A percentile compares a stretch with the other conserved stretches of the same genome.
Evolutionary conservation across 2,888 invertebrate species (phyloP).

Genomic region (Rhyacophila evoluta): DNA sequence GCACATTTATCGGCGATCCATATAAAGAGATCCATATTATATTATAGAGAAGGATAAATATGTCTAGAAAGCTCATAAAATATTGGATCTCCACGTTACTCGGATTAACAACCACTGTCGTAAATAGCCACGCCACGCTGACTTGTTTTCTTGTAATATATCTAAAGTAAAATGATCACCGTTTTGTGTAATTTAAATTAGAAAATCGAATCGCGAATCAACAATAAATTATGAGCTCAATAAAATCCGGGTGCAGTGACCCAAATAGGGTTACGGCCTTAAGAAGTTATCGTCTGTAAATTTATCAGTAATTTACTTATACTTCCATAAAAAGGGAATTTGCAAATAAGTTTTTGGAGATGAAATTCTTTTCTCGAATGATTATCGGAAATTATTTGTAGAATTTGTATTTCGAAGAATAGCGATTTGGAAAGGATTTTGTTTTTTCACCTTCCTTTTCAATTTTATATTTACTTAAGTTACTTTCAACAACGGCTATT

Average conservation of each 20-base stretch:
- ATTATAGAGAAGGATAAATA: no score
- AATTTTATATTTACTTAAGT: neutral
- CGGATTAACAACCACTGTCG: no score
- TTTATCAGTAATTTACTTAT: slow-evolving; percentile 19
- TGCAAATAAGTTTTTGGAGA: neutral
- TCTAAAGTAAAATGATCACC: neutral
- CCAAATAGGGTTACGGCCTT: slow-evolving; percentile 14
- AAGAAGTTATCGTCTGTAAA: slow-evolving; percentile 20
- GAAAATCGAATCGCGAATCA: neutral
- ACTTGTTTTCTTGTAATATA: neutral
- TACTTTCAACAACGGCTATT: no score
- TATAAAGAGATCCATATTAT: no score
- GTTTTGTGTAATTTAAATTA: neutral
- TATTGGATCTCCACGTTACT: no score
- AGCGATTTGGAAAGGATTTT: neutral
- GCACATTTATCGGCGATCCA: no score
- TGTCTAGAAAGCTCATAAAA: no score
- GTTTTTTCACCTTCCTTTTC: neutral
- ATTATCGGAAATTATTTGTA: slow-evolving; percentile 5
- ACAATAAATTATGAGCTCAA: slow-evolving; percentile 15
- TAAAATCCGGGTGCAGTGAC: slow-evolving; percentile 18
- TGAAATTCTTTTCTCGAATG: slow-evolving; percentile 10
- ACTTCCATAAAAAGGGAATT: neutral
- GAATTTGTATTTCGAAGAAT: neutral
- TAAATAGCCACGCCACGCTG: neutral